These are phyloP conservation scores for Reticulitermes speratus DNA, from an alignment of 1,140 invertebrate genomes.

Conservation along the genomic window DNA sequence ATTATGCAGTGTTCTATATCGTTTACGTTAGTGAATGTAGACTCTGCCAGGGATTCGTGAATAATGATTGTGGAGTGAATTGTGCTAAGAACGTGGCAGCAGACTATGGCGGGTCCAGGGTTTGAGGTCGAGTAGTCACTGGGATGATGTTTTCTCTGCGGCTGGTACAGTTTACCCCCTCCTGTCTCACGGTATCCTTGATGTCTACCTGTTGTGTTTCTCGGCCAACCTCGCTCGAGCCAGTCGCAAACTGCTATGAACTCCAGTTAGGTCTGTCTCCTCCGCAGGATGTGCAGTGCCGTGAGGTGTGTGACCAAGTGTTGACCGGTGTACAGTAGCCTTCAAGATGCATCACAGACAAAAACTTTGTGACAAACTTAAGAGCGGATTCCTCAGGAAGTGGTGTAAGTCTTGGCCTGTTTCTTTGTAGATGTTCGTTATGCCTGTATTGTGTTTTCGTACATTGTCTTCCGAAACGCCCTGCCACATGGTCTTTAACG, in stretches of 20 bases:
- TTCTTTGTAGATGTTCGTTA: too few relatives aligned
- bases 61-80: too few relatives aligned
- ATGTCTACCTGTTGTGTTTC: neutral
- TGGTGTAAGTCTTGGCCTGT: neutral
- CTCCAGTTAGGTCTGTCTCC: neutral
- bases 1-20: too few relatives aligned
- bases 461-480: too few relatives aligned
- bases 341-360: constrained; percentile 8
- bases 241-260: neutral
- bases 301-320: neutral
- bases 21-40: too few relatives aligned
- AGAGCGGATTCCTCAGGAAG: neutral
- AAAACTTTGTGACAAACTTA: neutral
- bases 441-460: too few relatives aligned
- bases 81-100: too few relatives aligned
- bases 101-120: too few relatives aligned
- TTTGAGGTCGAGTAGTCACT: too few relatives aligned
- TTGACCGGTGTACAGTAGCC: neutral
- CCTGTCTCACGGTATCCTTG: neutral
- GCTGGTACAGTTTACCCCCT: neutral
- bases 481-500: too few relatives aligned
- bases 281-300: neutral
- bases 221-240: neutral
- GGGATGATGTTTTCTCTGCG: neutral
- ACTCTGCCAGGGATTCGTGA: too few relatives aligned